Percentiles rank a stretch among this genome's conserved stretches.
Evolutionary conservation across 2,113 vertebrate genomes (phyloP).

Genomic region (Paradoxurus hermaphroditus): DNA sequence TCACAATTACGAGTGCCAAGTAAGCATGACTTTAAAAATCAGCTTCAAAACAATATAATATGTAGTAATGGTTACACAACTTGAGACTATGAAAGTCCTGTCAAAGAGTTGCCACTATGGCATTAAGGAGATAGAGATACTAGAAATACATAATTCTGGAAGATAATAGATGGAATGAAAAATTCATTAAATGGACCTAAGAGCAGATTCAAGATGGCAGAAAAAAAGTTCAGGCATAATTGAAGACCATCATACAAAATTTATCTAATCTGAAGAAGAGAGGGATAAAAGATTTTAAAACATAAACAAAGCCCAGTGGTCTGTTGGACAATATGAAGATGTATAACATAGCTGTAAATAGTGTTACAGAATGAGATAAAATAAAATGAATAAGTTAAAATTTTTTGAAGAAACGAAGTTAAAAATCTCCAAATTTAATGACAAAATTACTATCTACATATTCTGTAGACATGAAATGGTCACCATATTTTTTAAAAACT

Average conservation of each 20-base stretch:
- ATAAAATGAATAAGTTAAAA: neutral
- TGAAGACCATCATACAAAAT: neutral
- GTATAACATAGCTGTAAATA: neutral
- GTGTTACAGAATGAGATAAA: neutral
- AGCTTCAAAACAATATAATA: neutral
- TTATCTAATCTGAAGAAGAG: neutral
- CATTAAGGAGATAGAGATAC: neutral
- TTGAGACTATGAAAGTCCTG: neutral
- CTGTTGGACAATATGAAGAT: neutral
- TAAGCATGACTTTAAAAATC: neutral
- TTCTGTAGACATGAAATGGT: neutral
- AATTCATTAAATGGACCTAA: neutral
- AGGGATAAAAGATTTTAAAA: neutral
- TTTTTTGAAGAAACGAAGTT: neutral
- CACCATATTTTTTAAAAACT: neutral
- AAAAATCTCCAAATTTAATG: neutral
- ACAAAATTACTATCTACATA: neutral
- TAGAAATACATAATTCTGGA: neutral
- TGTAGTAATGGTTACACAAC: neutral
- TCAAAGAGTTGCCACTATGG: neutral
- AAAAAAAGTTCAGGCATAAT: neutral
- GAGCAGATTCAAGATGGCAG: neutral
- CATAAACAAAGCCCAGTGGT: neutral
- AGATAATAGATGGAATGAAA: neutral
- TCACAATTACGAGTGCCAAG: neutral